Evolutionary conservation across 2,113 vertebrate genomes (phyloP).

Genomic region (Crypturellus undulatus): DNA sequence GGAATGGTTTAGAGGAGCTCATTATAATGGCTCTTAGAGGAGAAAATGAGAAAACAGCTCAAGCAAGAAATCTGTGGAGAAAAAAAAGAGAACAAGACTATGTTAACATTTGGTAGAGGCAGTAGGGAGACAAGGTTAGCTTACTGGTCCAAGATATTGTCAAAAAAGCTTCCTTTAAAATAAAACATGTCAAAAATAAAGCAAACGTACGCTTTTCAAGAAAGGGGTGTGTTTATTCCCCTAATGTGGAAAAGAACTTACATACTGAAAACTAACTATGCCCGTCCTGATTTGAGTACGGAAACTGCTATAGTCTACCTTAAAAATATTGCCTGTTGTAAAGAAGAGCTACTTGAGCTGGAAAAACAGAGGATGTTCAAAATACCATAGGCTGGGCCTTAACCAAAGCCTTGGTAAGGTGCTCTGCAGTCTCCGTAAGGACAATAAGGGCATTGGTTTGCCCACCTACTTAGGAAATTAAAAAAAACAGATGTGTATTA

Average conservation of each 20-base stretch:
- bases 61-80: neutral
- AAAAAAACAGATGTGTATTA: neutral
- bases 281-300: neutral
- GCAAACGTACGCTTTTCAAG: neutral
- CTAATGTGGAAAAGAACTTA: neutral
- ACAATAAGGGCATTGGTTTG: neutral
- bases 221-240: neutral
- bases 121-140: neutral
- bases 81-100: neutral
- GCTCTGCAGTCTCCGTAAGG: neutral
- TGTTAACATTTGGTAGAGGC: neutral
- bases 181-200: no score
- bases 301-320: neutral
- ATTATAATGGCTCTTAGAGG: neutral
- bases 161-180: neutral
- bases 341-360: neutral
- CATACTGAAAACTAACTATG: neutral
- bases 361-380: neutral
- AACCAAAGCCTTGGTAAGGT: neutral
- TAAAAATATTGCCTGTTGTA: neutral
- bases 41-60: neutral
- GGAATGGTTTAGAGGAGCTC: neutral
- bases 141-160: neutral
- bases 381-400: neutral
- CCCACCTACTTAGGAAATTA: neutral